Percentiles rank a stretch among this genome's conserved stretches.
These are phyloP conservation scores for Ceryle rudis DNA, from an alignment of 2,797 vertebrate genomes.

Conservation along the genomic window DNA sequence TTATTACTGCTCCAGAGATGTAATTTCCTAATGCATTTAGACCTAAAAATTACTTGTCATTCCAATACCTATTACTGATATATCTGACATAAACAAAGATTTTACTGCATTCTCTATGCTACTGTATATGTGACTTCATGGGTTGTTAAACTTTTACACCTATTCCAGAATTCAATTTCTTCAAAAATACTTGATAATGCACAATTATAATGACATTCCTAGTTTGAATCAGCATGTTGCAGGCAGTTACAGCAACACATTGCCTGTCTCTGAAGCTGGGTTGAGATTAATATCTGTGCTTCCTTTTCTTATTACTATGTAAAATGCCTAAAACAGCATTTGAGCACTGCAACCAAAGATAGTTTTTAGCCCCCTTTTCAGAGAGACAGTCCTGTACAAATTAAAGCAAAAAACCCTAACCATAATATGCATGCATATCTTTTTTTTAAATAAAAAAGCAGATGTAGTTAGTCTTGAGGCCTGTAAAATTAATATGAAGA, in stretches of 20 bases:
- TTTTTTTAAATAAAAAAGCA: neutral
- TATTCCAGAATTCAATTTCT: slow-evolving; percentile 49
- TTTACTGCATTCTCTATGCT: neutral
- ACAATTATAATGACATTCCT: neutral
- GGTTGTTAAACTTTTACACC: slow-evolving; percentile 34
- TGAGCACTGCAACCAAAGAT: neutral
- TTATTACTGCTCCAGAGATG: neutral
- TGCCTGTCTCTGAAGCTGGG: slow-evolving; percentile 1
- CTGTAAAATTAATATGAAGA: neutral
- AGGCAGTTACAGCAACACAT: slow-evolving; percentile 1
- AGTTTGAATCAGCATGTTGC: slow-evolving; percentile 40
- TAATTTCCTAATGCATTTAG: slow-evolving; percentile 5
- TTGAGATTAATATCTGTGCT: slow-evolving; percentile 16
- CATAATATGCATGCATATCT: neutral
- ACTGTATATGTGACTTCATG: neutral
- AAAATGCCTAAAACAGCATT: neutral
- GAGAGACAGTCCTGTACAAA: neutral
- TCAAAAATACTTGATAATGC: neutral
- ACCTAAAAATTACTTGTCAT: slow-evolving; percentile 22
- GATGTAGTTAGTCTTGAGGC: neutral
- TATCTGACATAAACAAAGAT: neutral
- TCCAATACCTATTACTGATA: neutral
- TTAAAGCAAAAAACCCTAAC: neutral
- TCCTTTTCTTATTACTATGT: slow-evolving; percentile 3
- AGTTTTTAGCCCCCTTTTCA: neutral